phyloP scores from a whole-genome alignment of 2,113 vertebrate genomes.

The Tiliqua scincoides region DNA sequence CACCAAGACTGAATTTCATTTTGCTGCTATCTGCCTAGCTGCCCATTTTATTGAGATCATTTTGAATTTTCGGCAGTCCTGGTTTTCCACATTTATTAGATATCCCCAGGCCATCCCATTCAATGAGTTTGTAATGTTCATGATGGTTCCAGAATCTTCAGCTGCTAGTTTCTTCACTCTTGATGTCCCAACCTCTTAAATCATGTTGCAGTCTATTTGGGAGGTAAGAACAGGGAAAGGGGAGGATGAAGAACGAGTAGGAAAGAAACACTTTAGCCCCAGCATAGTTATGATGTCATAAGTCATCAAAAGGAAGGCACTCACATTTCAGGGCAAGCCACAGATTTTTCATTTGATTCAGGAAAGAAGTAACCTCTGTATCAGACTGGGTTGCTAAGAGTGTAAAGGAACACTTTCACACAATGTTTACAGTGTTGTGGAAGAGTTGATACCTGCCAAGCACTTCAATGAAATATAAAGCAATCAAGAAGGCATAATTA shows the following conservation, averaged over 20 bases:
- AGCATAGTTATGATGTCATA: background rate
- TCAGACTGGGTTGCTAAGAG: background rate
- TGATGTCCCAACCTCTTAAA: background rate
- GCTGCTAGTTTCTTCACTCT: background rate
- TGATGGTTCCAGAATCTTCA: background rate
- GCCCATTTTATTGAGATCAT: conserved; percentile 9
- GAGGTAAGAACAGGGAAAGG: background rate
- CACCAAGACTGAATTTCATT: background rate
- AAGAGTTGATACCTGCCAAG: background rate
- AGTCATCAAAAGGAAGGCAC: background rate
- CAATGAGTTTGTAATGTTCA: background rate
- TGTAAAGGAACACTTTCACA: background rate
- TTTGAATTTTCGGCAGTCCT: conserved; percentile 2
- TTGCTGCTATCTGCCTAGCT: background rate
- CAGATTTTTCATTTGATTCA: background rate
- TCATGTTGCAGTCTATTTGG: background rate
- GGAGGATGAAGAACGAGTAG: background rate
- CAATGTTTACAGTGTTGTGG: background rate
- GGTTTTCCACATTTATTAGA: background rate
- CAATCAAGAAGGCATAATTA: conserved; percentile 6
- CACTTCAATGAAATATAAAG: conserved; percentile 24
- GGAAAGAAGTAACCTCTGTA: background rate
- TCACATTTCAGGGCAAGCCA: background rate
- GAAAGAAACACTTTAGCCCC: background rate
- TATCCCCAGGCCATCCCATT: background rate